These are phyloP conservation scores for Neogobius melanostomus DNA, from an alignment of 2,113 vertebrate genomes.

Conservation along the genomic window DNA sequence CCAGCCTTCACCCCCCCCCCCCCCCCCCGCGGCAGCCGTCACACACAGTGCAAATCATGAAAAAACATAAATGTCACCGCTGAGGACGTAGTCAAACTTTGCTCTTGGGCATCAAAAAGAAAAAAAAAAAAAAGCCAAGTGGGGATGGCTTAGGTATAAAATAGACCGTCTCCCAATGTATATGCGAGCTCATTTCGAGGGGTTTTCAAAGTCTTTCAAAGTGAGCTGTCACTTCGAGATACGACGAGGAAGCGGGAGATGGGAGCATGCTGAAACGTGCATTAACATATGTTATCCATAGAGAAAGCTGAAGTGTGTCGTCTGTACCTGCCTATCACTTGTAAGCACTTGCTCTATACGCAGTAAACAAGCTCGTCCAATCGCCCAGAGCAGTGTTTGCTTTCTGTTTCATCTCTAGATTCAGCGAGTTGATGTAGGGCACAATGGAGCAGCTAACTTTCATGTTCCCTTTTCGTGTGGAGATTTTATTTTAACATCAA, in stretches of 20 bases:
- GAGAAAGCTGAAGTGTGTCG: neutral
- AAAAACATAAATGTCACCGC: conserved; percentile 6
- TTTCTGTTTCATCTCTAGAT: conserved; percentile 10
- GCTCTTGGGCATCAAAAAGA: conserved; percentile 3
- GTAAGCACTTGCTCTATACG: neutral
- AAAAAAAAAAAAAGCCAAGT: neutral
- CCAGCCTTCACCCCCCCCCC: conserved; percentile 5
- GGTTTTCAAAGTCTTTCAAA: conserved; percentile 5
- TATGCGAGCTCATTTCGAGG: neutral
- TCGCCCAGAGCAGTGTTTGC: neutral
- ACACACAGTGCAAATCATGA: conserved; percentile 8
- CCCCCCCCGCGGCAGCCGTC: conserved; percentile 3
- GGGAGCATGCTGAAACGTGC: neutral
- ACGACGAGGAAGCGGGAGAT: neutral
- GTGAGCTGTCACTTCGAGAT: conserved; percentile 2
- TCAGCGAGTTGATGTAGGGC: neutral
- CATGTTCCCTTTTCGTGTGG: neutral
- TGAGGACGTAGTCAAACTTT: conserved; percentile 6
- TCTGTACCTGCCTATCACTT: neutral
- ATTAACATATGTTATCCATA: conserved; percentile 8
- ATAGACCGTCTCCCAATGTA: conserved; percentile 2
- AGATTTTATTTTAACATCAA: conserved; percentile 4
- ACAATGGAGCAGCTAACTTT: neutral
- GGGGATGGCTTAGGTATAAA: conserved; percentile 7
- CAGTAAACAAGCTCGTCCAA: conserved; percentile 8